Percentiles rank a stretch among this genome's conserved stretches.
Conservation (phyloP, 1,140 invertebrate genomes). For the Lutraria rhynchaena region DNA sequence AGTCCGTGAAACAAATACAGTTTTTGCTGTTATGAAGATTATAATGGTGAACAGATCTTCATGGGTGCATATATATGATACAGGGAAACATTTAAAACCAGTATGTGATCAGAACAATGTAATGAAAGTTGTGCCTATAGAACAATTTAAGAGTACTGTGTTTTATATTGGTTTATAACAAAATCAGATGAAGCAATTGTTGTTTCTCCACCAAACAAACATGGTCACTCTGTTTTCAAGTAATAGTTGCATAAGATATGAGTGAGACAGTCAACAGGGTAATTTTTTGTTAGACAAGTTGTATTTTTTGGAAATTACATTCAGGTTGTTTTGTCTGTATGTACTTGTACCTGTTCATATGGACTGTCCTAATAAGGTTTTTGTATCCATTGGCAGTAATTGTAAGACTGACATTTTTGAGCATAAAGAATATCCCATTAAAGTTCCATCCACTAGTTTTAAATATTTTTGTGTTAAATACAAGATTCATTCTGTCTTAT, state of each 20-base stretch:
- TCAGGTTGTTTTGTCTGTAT: background rate
- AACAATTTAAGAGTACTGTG: background rate
- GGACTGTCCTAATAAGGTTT: no score
- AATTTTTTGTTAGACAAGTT: no score
- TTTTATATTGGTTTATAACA: background rate
- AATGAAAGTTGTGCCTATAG: background rate
- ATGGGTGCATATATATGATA: slow-evolving; percentile 12
- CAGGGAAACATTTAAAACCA: slow-evolving; percentile 19
- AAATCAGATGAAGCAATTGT: slow-evolving; percentile 1
- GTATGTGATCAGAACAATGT: background rate
- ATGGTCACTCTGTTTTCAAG: slow-evolving; percentile 1
- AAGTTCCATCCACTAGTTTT: no score
- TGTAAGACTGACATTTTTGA: no score
- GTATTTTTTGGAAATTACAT: no score
- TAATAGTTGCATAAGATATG: no score
- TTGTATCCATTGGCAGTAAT: no score
- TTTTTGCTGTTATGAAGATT: background rate
- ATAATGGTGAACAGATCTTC: slow-evolving; percentile 12
- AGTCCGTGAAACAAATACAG: background rate
- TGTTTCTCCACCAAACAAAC: background rate
- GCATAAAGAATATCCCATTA: no score
- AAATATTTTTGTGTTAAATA: background rate
- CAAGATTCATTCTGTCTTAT: background rate
- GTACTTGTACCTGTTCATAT: background rate
- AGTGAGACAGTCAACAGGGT: no score